phyloP scores from a whole-genome alignment of 2,113 vertebrate genomes.

The Myotis yumanensis region DNA sequence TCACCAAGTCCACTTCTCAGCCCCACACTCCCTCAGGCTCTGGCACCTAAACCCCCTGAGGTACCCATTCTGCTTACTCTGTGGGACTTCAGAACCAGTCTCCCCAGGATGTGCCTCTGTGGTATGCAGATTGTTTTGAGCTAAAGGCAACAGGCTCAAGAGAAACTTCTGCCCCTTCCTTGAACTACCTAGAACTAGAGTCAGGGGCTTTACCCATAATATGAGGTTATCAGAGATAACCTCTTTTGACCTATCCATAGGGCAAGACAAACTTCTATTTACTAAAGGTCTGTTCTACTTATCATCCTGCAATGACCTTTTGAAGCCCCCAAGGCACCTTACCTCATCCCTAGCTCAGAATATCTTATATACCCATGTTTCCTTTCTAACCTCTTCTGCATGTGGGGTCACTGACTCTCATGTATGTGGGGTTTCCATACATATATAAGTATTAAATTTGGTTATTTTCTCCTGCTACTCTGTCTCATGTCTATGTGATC shows the following conservation, averaged over 20 bases:
- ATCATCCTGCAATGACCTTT: neutral
- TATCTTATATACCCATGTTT: neutral
- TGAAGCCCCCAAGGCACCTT: neutral
- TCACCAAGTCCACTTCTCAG: neutral
- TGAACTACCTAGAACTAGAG: neutral
- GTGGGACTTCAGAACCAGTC: neutral
- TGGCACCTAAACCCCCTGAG: neutral
- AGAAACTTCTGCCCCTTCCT: neutral
- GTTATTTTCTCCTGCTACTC: neutral
- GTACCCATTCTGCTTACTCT: neutral
- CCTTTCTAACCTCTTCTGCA: neutral
- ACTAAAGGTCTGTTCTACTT: neutral
- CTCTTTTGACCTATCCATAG: neutral
- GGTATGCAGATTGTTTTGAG: neutral
- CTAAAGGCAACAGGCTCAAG: neutral
- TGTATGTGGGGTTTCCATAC: neutral
- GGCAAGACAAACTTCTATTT: neutral
- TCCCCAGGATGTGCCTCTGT: neutral
- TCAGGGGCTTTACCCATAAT: neutral
- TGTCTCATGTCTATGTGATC: neutral
- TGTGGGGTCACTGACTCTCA: neutral
- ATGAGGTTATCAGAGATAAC: neutral
- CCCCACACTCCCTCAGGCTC: fast-evolving
- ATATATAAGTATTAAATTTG: neutral
- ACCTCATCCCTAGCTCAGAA: neutral